Conservation (phyloP, 2,797 vertebrate genomes). For the Podargus strigoides region DNA sequence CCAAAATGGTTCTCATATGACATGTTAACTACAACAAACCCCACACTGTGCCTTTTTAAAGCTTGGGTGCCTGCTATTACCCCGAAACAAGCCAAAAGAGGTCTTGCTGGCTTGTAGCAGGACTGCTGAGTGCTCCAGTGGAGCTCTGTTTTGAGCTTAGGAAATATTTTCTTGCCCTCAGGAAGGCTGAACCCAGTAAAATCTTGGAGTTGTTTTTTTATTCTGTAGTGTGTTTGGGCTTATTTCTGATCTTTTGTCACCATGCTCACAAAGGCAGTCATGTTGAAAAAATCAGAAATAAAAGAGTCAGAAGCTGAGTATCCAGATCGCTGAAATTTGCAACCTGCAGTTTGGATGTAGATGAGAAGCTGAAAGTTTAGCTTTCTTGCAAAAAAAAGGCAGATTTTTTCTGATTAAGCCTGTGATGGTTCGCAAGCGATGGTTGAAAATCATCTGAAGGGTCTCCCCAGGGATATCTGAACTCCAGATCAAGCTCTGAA, state of each 20-base stretch:
- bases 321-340: background rate
- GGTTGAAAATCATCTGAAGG: background rate
- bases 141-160: background rate
- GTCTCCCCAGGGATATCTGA: background rate
- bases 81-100: background rate
- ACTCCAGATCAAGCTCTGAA: background rate
- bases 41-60: background rate
- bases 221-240: background rate
- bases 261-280: accelerated
- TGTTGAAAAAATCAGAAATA: background rate
- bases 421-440: accelerated
- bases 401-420: background rate
- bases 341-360: background rate
- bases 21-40: accelerated
- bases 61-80: background rate
- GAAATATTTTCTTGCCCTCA: background rate
- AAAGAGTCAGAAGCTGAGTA: accelerated
- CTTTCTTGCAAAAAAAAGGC: background rate
- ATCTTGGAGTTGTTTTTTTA: background rate
- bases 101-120: background rate
- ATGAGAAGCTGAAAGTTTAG: accelerated
- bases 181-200: background rate
- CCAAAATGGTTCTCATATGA: background rate
- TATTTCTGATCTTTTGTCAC: background rate
- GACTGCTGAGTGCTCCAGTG: accelerated